A percentile compares a stretch with the other conserved stretches of the same genome.
Evolutionary conservation across 2,888 invertebrate genomes (phyloP).

Genomic region (Epirrhoe tristata): DNA sequence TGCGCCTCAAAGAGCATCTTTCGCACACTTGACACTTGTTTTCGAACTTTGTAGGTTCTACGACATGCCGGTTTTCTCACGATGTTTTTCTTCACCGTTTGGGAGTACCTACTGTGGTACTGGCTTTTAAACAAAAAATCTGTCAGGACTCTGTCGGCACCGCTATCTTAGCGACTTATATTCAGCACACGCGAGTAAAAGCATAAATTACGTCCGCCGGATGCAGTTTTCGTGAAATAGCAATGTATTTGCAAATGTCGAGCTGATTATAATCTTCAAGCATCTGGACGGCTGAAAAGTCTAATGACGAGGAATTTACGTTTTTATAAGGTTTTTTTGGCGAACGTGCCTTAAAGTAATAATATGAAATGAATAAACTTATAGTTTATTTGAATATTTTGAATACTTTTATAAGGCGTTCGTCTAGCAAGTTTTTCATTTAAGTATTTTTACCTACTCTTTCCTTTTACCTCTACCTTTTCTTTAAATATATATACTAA

Average conservation of each 20-base stretch:
- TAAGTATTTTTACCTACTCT: too few species aligned
- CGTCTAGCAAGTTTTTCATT: too few species aligned
- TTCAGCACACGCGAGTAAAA: constrained; percentile 41
- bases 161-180: background rate
- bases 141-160: background rate
- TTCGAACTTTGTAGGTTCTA: too few species aligned
- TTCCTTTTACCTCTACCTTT: too few species aligned
- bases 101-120: background rate
- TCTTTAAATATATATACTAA: too few species aligned
- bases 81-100: too few species aligned
- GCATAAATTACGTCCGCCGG: constrained; percentile 50
- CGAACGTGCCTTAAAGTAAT: background rate
- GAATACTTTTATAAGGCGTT: too few species aligned
- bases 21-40: too few species aligned
- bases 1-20: too few species aligned
- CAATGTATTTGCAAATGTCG: constrained; percentile 32
- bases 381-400: too few species aligned
- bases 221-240: constrained; percentile 46
- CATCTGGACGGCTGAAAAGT: constrained; percentile 12
- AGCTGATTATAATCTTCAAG: constrained; percentile 21
- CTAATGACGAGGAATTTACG: constrained; percentile 13
- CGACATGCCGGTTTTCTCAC: too few species aligned
- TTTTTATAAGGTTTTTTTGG: background rate
- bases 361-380: background rate
- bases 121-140: too few species aligned